Percentiles rank a stretch among this genome's conserved stretches.
Conservation (phyloP, 1,140 invertebrate genomes). For the Stegodyphus dumicola region DNA sequence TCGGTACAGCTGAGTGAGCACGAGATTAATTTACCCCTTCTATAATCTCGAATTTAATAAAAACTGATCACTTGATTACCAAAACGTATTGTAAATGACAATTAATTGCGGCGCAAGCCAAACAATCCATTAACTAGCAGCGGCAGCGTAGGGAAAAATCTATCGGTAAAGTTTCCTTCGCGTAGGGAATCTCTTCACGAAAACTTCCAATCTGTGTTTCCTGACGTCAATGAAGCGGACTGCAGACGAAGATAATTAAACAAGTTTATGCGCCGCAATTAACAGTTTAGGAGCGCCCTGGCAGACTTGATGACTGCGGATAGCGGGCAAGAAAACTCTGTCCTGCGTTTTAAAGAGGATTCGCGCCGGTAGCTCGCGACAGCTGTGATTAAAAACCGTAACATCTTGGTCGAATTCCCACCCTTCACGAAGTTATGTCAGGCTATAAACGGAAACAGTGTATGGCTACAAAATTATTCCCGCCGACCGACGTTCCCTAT, state of each 20-base stretch:
- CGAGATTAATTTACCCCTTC: no score
- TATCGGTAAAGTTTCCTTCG: not conserved
- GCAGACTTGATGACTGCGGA: not conserved
- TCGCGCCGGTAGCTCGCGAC: not conserved
- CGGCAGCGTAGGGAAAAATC: not conserved
- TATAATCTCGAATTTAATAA: no score
- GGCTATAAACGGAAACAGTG: conserved; percentile 20
- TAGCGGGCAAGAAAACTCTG: conserved; percentile 5
- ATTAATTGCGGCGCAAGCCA: conserved; percentile 3
- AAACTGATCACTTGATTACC: no score
- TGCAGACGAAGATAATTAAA: conserved; percentile 34
- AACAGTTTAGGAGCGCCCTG: conserved; percentile 7
- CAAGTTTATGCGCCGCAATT: conserved; percentile 41
- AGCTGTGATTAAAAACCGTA: conserved; percentile 38
- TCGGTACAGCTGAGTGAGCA: no score
- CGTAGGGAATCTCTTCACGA: not conserved
- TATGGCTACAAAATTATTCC: not conserved
- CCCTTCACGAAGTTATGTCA: not conserved
- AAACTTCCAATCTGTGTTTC: not conserved
- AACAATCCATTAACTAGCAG: not conserved
- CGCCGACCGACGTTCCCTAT: no score
- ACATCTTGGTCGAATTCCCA: conserved; percentile 24
- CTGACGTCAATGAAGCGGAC: conserved; percentile 7
- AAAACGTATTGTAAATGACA: conserved; percentile 15
- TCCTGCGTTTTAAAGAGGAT: conserved; percentile 2